phyloP scores from a whole-genome alignment of 1,140 invertebrate genomes.

The Glossosoma conforme region DNA sequence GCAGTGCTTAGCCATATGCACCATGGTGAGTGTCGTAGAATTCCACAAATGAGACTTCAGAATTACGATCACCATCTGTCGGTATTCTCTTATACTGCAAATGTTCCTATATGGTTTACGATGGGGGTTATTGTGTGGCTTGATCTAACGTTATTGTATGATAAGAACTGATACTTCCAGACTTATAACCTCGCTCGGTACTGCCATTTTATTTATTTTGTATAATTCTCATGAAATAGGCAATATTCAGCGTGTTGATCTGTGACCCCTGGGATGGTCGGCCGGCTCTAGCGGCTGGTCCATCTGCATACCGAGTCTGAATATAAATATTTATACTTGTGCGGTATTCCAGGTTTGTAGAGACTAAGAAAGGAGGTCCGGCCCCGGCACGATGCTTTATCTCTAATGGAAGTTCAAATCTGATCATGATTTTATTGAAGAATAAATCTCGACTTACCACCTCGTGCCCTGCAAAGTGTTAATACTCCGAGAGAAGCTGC shows the following conservation, averaged over 20 bases:
- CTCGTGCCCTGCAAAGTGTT: too few relatives aligned
- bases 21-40: too few relatives aligned
- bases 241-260: constrained; percentile 29
- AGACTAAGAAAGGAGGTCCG: constrained; percentile 21
- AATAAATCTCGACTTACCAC: constrained; percentile 13
- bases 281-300: constrained; percentile 22
- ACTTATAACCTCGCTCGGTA: too few relatives aligned
- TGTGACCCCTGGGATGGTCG: constrained; percentile 25
- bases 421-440: constrained; percentile 25
- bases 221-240: constrained; percentile 30
- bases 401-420: constrained; percentile 14
- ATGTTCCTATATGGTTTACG: too few relatives aligned
- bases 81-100: too few relatives aligned
- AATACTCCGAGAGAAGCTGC: too few relatives aligned
- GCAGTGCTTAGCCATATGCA: too few relatives aligned
- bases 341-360: constrained; percentile 10
- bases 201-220: constrained; percentile 16
- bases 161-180: too few relatives aligned
- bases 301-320: constrained; percentile 22
- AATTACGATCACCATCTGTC: too few relatives aligned
- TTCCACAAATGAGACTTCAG: too few relatives aligned
- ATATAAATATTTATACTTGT: constrained; percentile 23
- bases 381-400: constrained; percentile 24
- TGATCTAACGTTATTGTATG: too few relatives aligned
- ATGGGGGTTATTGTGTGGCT: too few relatives aligned